These are phyloP conservation scores for Drosophila persimilis DNA, from an alignment of 1,140 invertebrate genomes.

Conservation along the genomic window DNA sequence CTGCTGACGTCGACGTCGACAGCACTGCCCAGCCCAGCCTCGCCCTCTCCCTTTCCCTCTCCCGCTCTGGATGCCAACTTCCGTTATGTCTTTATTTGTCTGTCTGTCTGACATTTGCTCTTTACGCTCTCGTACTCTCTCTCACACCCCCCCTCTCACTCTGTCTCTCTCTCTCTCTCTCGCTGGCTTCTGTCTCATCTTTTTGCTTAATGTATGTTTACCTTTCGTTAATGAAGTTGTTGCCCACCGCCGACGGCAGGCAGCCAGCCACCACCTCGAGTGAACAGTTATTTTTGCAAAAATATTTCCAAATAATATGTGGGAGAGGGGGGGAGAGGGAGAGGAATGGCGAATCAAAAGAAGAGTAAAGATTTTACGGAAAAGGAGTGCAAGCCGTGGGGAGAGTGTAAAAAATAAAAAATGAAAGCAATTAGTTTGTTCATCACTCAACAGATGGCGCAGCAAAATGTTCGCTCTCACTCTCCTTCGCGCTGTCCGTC, in stretches of 20 bases:
- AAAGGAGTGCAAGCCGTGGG: no score
- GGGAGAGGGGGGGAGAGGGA: constrained; percentile 7
- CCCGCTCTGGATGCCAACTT: constrained; percentile 50
- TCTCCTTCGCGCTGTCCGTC: background rate
- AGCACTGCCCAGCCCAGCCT: constrained; percentile 18
- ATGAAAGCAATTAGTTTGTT: constrained; percentile 83
- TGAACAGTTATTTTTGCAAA: constrained; percentile 62
- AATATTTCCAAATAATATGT: constrained; percentile 64
- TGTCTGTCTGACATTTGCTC: constrained; percentile 39
- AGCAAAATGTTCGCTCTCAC: constrained; percentile 50
- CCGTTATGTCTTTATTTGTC: constrained; percentile 80
- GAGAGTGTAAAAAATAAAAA: constrained; percentile 37
- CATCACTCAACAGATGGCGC: constrained; percentile 80
- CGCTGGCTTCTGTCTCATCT: background rate
- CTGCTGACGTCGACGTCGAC: constrained; percentile 47
- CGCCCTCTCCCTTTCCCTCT: constrained; percentile 8
- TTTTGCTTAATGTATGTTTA: constrained; percentile 79
- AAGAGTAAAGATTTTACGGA: background rate
- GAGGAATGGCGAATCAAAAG: constrained; percentile 9
- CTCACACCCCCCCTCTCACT: background rate
- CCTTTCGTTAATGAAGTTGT: constrained; percentile 82
- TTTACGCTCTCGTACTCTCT: constrained; percentile 20
- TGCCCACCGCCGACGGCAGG: constrained; percentile 40
- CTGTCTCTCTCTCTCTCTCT: background rate
- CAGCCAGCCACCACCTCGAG: background rate